Base-by-base conservation (phyloP, 2,797 vertebrate species). In the Pterois miles region DNA sequence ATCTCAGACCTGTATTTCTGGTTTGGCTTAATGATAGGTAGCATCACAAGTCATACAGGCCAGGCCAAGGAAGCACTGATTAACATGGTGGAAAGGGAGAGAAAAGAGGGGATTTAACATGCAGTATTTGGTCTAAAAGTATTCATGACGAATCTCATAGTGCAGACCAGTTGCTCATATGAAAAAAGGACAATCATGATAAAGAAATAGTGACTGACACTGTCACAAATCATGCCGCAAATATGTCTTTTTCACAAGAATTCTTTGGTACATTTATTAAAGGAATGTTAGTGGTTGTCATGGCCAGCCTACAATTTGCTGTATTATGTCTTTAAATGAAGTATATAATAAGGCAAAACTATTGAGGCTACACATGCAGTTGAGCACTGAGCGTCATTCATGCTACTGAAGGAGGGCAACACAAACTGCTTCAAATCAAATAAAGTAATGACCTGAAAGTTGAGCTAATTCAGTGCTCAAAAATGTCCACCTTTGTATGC, bases 1-100 rank as follows among this genome's bases (percentile, higher is more conserved):
- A 86, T 74, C 80, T 87, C 65, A 88, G 85, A 93, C 92, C 90
- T 80, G 92, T 92, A 90, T 93, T 94, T 93, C 93, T 91, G 84
- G 93, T 93, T 89, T 89, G 78, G 77, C 77, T 85, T 89, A 89
- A 90, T 87, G 83, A 87, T 83, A 89, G 87, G 84, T 86, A 87
- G 78, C 77, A 87, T 90, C 91, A 88, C 62, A 88, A 92, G 89
- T 88, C 87, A 72, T 80, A 75, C 70, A 81, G 83, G 80, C 68
- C 71, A 72, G 64, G 82, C 58, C 34, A 86, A 78, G 74, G 63
- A 88, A 88, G 76, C 78, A 65, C 72, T 73, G 85, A 88, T 89
- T 80, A 88, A 87, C 79, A 82, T 67, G 60, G 57, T 12, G 31
- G 64, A 83, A 72, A 70, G 65, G 22, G 54, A 33, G 75, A 85